Evolutionary conservation across 2,888 invertebrate genomes (phyloP).

Genomic region (Drymonia ruficornis): DNA sequence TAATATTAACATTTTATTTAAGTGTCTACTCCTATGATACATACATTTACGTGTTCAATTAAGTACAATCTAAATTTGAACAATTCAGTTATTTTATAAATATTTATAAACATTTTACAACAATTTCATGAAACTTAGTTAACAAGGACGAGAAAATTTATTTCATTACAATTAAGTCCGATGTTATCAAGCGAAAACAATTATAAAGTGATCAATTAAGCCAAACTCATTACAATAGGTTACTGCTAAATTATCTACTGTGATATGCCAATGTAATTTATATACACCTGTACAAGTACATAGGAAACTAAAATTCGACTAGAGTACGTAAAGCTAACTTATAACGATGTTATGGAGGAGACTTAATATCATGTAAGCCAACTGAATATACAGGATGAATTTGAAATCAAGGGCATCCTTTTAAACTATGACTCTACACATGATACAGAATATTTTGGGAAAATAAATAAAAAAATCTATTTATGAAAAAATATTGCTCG

Average conservation of each 20-base stretch:
- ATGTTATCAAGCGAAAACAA: constrained; percentile 29
- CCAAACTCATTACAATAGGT: constrained; percentile 28
- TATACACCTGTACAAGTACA: constrained; percentile 68
- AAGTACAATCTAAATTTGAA: constrained; percentile 59
- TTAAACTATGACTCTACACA: too few species aligned
- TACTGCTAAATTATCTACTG: constrained; percentile 36
- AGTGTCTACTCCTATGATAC: constrained; percentile 52
- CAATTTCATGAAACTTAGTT: constrained; percentile 67
- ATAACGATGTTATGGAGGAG: background rate
- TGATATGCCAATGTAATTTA: constrained; percentile 76
- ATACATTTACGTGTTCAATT: constrained; percentile 57
- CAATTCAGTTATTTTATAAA: constrained; percentile 66
- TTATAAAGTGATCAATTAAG: constrained; percentile 27
- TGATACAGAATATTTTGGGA: too few species aligned
- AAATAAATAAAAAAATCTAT: too few species aligned
- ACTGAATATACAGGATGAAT: too few species aligned
- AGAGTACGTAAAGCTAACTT: background rate
- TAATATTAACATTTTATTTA: constrained; percentile 59
- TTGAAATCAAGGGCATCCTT: too few species aligned
- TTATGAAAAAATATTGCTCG: too few species aligned
- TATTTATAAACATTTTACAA: constrained; percentile 79
- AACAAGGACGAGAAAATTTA: constrained; percentile 59
- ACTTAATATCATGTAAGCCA: background rate
- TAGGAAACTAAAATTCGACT: constrained; percentile 21
- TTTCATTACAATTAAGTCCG: constrained; percentile 22